Conservation (phyloP, 2,888 invertebrate species). For the Scaptomyza flava region DNA sequence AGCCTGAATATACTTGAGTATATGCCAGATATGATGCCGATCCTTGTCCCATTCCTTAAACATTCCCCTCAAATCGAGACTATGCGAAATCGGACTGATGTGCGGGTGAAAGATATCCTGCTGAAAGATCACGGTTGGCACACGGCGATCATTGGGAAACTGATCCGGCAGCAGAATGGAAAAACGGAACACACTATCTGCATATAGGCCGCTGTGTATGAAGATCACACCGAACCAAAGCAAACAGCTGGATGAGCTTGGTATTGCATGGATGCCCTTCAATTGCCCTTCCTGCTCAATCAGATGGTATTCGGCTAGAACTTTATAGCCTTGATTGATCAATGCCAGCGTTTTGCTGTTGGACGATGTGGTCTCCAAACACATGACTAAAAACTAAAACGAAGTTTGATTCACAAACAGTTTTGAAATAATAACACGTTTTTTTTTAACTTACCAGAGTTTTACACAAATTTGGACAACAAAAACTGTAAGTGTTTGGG, state of each 20-base stretch:
- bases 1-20: slow-evolving; percentile 92
- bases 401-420: too few relatives aligned
- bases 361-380: slow-evolving; percentile 35
- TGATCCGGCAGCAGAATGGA: slow-evolving; percentile 93
- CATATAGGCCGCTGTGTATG: slow-evolving; percentile 93
- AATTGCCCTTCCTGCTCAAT: slow-evolving; percentile 48
- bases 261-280: slow-evolving; percentile 64
- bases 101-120: slow-evolving; percentile 94
- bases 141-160: slow-evolving; percentile 87
- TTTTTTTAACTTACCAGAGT: slow-evolving; percentile 16
- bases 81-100: slow-evolving; percentile 90
- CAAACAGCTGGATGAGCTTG: slow-evolving; percentile 55
- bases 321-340: slow-evolving; percentile 62
- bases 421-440: too few relatives aligned
- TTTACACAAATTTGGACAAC: slow-evolving; percentile 5
- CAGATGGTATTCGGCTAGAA: slow-evolving; percentile 65
- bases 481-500: background rate
- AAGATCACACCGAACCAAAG: slow-evolving; percentile 86
- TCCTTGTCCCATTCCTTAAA: slow-evolving; percentile 94
- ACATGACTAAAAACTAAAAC: slow-evolving; percentile 31
- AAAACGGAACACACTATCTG: slow-evolving; percentile 96
- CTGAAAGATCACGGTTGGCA: slow-evolving; percentile 90
- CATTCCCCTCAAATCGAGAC: slow-evolving; percentile 88
- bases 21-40: slow-evolving; percentile 94
- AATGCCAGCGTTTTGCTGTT: slow-evolving; percentile 38